phyloP scores from a whole-genome alignment of 2,113 vertebrate genomes.

The Equus przewalskii region DNA sequence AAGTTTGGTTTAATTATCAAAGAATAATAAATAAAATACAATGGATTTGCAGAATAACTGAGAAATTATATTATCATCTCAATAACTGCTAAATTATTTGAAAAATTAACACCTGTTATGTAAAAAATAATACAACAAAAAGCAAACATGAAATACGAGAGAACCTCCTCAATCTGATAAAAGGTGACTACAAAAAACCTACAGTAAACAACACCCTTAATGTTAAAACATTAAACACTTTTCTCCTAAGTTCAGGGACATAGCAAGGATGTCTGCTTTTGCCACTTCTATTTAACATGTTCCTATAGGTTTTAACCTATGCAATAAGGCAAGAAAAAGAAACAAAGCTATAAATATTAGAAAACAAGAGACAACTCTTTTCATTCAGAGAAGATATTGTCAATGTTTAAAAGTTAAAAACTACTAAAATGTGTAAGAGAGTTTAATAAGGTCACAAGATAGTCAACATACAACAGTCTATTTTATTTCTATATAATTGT shows the following conservation, averaged over 20 bases:
- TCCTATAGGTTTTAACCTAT: not conserved
- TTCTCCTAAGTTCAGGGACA: not conserved
- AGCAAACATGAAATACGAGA: not conserved
- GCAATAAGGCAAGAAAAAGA: not conserved
- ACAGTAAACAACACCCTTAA: not conserved
- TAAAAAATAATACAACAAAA: not conserved
- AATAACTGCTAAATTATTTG: not conserved
- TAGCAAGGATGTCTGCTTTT: not conserved
- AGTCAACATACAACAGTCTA: not conserved
- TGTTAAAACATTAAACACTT: not conserved
- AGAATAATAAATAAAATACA: not conserved
- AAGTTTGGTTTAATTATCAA: not conserved
- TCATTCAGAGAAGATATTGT: not conserved
- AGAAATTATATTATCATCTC: not conserved
- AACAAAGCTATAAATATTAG: not conserved
- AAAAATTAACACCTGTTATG: not conserved
- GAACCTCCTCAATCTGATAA: not conserved
- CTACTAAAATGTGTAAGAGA: not conserved
- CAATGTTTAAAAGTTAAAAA: not conserved
- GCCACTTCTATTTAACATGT: not conserved
- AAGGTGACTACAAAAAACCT: not conserved
- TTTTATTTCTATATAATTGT: not conserved
- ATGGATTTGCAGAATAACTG: not conserved
- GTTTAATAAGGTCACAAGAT: not conserved
- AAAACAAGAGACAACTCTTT: not conserved